These are phyloP conservation scores for Carlito syrichta DNA, from an alignment of 2,113 vertebrate species.

Conservation along the genomic window DNA sequence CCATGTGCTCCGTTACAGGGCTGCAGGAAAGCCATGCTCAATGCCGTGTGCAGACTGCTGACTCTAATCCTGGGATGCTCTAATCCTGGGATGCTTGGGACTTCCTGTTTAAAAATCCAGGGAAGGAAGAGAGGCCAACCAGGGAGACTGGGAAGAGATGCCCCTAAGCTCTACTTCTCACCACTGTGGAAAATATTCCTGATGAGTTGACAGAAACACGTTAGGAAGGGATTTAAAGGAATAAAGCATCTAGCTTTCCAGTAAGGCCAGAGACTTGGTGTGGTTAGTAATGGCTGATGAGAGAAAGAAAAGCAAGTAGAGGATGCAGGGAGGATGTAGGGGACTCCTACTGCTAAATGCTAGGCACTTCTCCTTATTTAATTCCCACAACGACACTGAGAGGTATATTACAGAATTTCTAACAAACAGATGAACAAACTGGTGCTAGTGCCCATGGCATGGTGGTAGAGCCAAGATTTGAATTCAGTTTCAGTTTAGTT, in stretches of 20 bases:
- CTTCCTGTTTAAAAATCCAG: not conserved
- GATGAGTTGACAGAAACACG: not conserved
- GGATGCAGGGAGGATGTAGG: not conserved
- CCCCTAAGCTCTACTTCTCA: not conserved
- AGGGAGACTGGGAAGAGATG: not conserved
- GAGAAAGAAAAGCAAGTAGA: not conserved
- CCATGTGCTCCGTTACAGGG: not conserved
- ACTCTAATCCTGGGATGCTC: not conserved
- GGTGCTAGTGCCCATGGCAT: not conserved
- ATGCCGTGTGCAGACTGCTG: no score
- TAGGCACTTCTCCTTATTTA: not conserved
- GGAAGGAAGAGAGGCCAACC: not conserved
- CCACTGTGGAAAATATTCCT: not conserved
- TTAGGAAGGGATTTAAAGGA: not conserved
- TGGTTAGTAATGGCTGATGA: not conserved
- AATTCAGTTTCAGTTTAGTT: not conserved
- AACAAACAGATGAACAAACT: not conserved
- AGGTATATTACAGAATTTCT: not conserved
- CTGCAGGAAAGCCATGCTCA: not conserved
- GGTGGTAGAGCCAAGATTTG: not conserved
- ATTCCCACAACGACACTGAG: not conserved
- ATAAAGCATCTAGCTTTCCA: not conserved
- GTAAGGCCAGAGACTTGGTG: not conserved
- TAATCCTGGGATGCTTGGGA: accelerated
- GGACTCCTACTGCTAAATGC: not conserved